These are phyloP conservation scores for Epirrhoe tristata DNA, from an alignment of 2,888 invertebrate genomes.

Conservation along the genomic window DNA sequence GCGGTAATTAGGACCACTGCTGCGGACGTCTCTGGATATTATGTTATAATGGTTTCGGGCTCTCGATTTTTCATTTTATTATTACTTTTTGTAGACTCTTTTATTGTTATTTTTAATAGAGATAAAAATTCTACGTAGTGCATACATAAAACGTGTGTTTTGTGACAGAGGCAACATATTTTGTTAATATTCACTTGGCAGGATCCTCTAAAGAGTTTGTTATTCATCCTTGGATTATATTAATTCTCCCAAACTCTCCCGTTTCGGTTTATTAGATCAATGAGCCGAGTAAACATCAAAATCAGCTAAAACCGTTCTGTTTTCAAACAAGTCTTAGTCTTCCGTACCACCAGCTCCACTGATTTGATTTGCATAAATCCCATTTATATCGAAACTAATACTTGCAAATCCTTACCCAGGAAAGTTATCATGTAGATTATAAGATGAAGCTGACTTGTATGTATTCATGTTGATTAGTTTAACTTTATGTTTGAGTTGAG, in stretches of 20 bases:
- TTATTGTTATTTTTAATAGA: not conserved
- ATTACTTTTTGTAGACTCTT: not conserved
- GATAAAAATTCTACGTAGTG: too few species aligned
- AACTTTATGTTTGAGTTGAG: conserved; percentile 12
- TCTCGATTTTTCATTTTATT: not conserved
- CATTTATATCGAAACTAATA: conserved; percentile 19
- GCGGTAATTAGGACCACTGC: conserved; percentile 36
- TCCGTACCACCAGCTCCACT: conserved; percentile 18
- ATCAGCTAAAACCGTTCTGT: conserved; percentile 20
- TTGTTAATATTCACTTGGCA: too few species aligned
- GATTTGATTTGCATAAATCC: conserved; percentile 18
- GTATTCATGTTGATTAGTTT: conserved; percentile 24
- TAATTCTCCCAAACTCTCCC: conserved; percentile 3
- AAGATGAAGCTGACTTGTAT: conserved; percentile 21
- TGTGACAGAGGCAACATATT: not conserved
- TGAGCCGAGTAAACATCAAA: conserved; percentile 24
- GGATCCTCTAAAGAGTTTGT: too few species aligned
- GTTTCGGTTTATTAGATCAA: conserved; percentile 15
- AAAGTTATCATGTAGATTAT: conserved; percentile 11
- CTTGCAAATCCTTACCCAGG: conserved; percentile 13
- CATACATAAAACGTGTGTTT: not conserved
- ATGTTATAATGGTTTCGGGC: conserved; percentile 14
- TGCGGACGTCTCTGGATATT: conserved; percentile 29
- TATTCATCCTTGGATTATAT: too few species aligned
- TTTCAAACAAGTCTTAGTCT: conserved; percentile 13